Conservation (phyloP, 2,888 invertebrate species). For the Listrodromus nycthemerus region DNA sequence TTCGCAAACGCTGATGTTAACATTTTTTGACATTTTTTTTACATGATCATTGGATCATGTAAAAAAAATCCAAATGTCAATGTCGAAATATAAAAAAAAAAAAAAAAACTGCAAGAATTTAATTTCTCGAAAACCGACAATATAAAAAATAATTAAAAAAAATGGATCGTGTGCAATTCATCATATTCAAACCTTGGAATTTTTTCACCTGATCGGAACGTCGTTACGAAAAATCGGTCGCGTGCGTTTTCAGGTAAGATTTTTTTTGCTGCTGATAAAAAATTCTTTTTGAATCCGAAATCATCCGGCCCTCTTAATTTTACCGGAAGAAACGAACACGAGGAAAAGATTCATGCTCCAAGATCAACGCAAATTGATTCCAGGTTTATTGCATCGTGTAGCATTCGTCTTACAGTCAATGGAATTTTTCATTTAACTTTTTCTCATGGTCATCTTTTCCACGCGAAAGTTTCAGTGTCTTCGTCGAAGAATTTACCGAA, state of each 20-base stretch:
- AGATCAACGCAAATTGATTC: neutral
- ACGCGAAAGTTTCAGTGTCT: neutral
- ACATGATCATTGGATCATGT: too few relatives aligned
- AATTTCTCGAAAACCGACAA: neutral
- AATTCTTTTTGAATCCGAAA: neutral
- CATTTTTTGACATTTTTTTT: too few relatives aligned
- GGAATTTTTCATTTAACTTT: neutral
- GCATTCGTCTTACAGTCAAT: neutral
- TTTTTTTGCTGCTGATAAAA: neutral
- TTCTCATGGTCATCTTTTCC: conserved; percentile 1
- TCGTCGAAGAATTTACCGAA: conserved; percentile 88
- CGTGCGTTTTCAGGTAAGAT: neutral
- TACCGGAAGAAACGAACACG: neutral
- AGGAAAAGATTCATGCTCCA: neutral
- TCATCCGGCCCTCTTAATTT: neutral
- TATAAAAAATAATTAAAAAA: neutral
- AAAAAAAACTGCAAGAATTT: neutral
- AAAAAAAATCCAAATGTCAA: neutral
- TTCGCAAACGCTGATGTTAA: neutral
- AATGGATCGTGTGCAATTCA: neutral
- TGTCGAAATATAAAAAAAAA: too few relatives aligned
- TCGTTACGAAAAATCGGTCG: neutral
- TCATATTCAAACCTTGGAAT: neutral
- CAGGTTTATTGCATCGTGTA: neutral
- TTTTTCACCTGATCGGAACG: neutral